Conservation (phyloP, 2,797 vertebrate genomes). For the Siniperca obscura region DNA sequence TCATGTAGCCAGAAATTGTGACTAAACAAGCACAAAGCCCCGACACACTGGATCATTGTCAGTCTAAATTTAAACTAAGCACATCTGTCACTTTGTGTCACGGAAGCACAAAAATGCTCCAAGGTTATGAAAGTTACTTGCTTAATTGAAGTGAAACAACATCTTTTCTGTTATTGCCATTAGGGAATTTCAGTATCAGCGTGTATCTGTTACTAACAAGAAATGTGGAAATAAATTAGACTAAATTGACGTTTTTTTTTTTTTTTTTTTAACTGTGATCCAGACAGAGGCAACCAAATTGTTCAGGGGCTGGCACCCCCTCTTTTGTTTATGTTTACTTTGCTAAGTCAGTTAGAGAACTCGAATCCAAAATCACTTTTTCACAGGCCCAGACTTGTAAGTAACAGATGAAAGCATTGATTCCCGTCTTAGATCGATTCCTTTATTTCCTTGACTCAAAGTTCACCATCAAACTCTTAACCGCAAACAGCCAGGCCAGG, state of each 20-base stretch:
- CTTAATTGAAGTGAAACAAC: constrained; percentile 68
- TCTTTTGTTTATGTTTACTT: constrained; percentile 56
- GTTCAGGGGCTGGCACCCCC: constrained; percentile 7
- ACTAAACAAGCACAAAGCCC: constrained; percentile 74
- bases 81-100: constrained; percentile 70
- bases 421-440: constrained; percentile 66
- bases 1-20: constrained; percentile 63
- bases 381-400: constrained; percentile 62
- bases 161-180: constrained; percentile 63
- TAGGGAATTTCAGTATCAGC: constrained; percentile 51
- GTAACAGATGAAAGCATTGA: constrained; percentile 79
- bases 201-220: constrained; percentile 53
- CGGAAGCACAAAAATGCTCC: constrained; percentile 59
- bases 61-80: constrained; percentile 78
- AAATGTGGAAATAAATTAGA: constrained; percentile 40
- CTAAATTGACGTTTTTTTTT: constrained; percentile 12
- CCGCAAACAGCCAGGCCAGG: constrained; percentile 45
- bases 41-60: constrained; percentile 66
- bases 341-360: constrained; percentile 49
- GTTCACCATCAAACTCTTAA: constrained; percentile 74
- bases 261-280: constrained; percentile 33
- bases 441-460: constrained; percentile 77
- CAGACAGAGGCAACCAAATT: constrained; percentile 3
- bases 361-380: constrained; percentile 63
- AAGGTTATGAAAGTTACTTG: constrained; percentile 68